phyloP scores from a whole-genome alignment of 2,113 vertebrate species.

The Nothoprocta perdicaria region DNA sequence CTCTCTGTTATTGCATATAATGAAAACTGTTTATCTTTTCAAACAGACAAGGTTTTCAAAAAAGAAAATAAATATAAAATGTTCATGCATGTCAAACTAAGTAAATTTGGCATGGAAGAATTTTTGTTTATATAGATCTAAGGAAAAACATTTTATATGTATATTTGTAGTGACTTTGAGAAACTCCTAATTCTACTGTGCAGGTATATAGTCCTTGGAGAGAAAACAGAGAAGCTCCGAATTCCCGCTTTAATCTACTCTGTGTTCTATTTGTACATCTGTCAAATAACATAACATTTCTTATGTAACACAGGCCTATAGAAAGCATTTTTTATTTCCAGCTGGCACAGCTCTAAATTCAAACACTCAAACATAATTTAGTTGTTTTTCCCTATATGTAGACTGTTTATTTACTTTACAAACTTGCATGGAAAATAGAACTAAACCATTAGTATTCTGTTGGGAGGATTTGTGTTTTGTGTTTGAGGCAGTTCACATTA shows the following conservation, averaged over 20 bases:
- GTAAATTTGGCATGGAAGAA: neutral
- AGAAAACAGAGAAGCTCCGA: neutral
- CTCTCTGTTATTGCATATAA: neutral
- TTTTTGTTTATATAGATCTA: neutral
- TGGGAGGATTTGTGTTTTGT: constrained; percentile 72
- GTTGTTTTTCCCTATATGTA: neutral
- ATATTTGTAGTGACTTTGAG: constrained; percentile 7
- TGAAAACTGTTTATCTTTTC: neutral
- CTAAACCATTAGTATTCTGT: constrained; percentile 75
- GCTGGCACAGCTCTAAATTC: neutral
- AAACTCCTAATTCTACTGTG: constrained; percentile 18
- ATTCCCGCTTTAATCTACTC: constrained; percentile 12
- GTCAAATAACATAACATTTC: constrained; percentile 20
- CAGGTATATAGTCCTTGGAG: neutral
- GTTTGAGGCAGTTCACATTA: constrained; percentile 73
- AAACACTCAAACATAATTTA: constrained; percentile 15
- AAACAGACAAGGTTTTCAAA: neutral
- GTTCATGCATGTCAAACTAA: neutral
- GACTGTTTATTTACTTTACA: constrained; percentile 45
- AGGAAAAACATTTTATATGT: neutral
- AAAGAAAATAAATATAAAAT: neutral
- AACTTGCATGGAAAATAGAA: constrained; percentile 62
- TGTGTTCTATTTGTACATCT: neutral
- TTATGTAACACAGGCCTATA: neutral
- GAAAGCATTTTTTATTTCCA: constrained; percentile 15